Percentiles rank a stretch among this genome's conserved stretches.
Conservation (phyloP, 2,113 vertebrate genomes). For the Emberiza fucata region DNA sequence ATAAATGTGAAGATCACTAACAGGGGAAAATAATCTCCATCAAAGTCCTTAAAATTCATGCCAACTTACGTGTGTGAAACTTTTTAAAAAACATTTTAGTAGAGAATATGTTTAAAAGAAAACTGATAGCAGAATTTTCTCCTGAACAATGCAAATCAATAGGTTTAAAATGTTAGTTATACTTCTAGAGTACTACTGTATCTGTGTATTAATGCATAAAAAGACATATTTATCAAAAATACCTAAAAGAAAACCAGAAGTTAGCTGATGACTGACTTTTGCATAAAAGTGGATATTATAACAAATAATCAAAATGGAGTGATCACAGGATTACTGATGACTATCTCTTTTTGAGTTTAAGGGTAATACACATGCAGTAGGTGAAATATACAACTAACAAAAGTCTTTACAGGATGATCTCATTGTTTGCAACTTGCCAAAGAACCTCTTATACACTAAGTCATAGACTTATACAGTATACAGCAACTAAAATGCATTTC, state of each 20-base stretch:
- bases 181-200: not conserved
- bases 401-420: not conserved
- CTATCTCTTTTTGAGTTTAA: not conserved
- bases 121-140: not conserved
- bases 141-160: not conserved
- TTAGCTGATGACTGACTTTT: not conserved
- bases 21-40: not conserved
- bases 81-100: not conserved
- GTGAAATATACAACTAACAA: not conserved
- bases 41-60: not conserved
- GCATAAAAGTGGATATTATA: not conserved
- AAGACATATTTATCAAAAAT: not conserved
- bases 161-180: not conserved
- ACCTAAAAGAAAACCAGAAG: not conserved
- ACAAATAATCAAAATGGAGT: not conserved
- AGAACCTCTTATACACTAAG: not conserved
- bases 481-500: no score
- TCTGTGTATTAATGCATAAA: not conserved
- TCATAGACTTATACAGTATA: not conserved
- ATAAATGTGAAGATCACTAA: not conserved
- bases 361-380: not conserved
- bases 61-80: not conserved
- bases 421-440: not conserved
- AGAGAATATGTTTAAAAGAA: not conserved
- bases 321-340: not conserved